These are phyloP conservation scores for Nipponacmea schrenckii DNA, from an alignment of 2,888 invertebrate genomes.

Conservation along the genomic window DNA sequence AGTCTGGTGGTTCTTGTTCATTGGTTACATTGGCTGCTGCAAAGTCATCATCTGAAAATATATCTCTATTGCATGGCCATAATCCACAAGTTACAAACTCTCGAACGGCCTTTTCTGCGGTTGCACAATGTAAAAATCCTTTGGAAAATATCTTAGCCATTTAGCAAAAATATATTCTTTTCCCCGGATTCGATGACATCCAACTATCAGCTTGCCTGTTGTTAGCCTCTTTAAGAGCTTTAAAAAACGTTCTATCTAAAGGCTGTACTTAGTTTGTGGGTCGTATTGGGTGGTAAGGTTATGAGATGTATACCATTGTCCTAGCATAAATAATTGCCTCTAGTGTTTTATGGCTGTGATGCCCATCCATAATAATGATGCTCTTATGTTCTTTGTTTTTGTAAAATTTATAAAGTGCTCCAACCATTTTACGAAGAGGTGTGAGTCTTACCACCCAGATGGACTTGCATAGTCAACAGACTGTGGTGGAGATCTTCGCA, in stretches of 20 bases:
- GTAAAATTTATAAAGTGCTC: constrained; percentile 49
- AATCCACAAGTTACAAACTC: constrained; percentile 16
- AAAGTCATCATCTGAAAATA: no score
- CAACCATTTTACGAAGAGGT: no score
- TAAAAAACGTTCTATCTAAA: no score
- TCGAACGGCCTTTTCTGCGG: constrained; percentile 12
- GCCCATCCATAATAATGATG: constrained; percentile 55
- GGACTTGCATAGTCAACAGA: constrained; percentile 11
- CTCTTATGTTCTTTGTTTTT: constrained; percentile 45
- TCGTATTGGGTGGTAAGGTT: constrained; percentile 62
- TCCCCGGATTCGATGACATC: no score
- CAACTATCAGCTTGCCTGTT: no score
- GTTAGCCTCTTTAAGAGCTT: no score
- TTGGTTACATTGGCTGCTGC: no score
- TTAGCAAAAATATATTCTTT: constrained; percentile 30
- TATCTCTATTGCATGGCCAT: no score
- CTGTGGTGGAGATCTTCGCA: constrained; percentile 11
- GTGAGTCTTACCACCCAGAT: constrained; percentile 54
- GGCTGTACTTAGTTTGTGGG: constrained; percentile 53
- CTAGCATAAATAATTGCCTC: constrained; percentile 55
- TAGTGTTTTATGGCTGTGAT: no score
- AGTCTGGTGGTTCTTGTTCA: no score
- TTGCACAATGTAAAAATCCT: constrained; percentile 30
- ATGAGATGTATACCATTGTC: constrained; percentile 58
- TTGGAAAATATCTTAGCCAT: constrained; percentile 32